A percentile compares a stretch with the other conserved stretches of the same genome.
Evolutionary conservation across 2,888 invertebrate species (phyloP).

Genomic region (Acronicta alni): DNA sequence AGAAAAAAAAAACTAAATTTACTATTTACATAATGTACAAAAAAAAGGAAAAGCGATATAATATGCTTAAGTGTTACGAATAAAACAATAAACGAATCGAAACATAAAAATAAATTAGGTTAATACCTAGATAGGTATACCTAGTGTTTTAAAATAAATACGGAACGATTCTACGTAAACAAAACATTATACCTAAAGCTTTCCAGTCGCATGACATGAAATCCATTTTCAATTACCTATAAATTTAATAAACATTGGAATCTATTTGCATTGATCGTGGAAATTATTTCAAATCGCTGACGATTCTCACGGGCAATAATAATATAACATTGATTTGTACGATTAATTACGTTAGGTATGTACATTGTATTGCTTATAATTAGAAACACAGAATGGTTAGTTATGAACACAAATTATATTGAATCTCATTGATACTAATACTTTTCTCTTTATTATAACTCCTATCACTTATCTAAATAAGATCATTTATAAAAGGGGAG

Average conservation of each 20-base stretch:
- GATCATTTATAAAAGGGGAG: too few species aligned
- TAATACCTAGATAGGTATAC: too few species aligned
- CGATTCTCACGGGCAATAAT: slow-evolving; percentile 34
- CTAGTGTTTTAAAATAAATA: neutral
- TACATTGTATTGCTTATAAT: slow-evolving; percentile 11
- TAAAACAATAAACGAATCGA: too few species aligned
- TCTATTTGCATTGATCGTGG: slow-evolving; percentile 48
- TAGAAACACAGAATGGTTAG: neutral
- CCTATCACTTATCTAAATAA: too few species aligned
- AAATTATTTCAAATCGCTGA: slow-evolving; percentile 40
- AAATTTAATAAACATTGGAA: slow-evolving; percentile 53
- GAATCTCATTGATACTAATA: too few species aligned
- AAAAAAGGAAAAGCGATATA: too few species aligned
- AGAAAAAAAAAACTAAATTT: too few species aligned
- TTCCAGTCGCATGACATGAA: slow-evolving; percentile 33
- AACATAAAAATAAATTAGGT: too few species aligned
- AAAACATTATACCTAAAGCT: slow-evolving; percentile 11
- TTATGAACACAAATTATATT: too few species aligned
- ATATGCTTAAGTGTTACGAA: too few species aligned
- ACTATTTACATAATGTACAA: too few species aligned
- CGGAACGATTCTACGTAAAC: slow-evolving; percentile 4
- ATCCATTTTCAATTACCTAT: slow-evolving; percentile 48
- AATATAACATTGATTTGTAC: slow-evolving; percentile 44
- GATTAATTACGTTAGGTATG: slow-evolving; percentile 40
- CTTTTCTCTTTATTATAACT: too few species aligned